A percentile compares a stretch with the other conserved stretches of the same genome.
These are phyloP conservation scores for Oncorhynchus mykiss DNA, from an alignment of 2,113 vertebrate species.

Conservation along the genomic window DNA sequence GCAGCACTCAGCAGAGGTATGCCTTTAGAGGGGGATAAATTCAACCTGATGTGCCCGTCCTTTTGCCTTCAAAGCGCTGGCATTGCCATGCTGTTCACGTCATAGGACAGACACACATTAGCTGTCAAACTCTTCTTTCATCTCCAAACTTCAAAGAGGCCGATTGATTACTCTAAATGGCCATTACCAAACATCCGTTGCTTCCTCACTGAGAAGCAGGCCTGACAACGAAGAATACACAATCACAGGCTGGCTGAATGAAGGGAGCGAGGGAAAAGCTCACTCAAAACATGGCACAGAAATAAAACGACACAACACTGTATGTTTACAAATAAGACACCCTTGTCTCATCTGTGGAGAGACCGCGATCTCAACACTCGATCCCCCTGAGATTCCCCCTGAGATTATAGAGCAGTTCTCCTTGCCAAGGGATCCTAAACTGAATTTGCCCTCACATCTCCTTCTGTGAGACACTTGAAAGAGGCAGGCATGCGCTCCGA, in stretches of 20 bases:
- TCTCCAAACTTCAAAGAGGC: constrained; percentile 77
- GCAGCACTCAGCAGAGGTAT: constrained; percentile 56
- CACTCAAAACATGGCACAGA: constrained; percentile 13
- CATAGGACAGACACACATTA: constrained; percentile 72
- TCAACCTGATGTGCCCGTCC: constrained; percentile 61
- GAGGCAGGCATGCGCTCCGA: not conserved
- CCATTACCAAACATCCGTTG: constrained; percentile 76
- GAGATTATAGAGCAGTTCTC: constrained; percentile 8
- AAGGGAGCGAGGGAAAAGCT: constrained; percentile 45
- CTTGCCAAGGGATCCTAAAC: not conserved
- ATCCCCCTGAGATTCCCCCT: constrained; percentile 14
- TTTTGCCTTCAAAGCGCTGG: constrained; percentile 70
- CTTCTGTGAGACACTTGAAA: not conserved
- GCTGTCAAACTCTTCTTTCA: constrained; percentile 79
- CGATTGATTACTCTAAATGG: constrained; percentile 82
- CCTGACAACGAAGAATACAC: constrained; percentile 62
- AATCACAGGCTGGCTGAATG: constrained; percentile 57
- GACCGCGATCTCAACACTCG: constrained; percentile 20
- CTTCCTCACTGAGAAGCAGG: constrained; percentile 62
- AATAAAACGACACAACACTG: not conserved
- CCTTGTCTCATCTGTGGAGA: constrained; percentile 25
- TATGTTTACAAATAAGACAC: constrained; percentile 26
- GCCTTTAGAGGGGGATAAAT: constrained; percentile 65
- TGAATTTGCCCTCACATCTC: not conserved
- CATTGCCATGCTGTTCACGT: constrained; percentile 76